These are phyloP conservation scores for Taeniopygia guttata DNA, from an alignment of 2,797 vertebrate genomes.

Conservation along the genomic window DNA sequence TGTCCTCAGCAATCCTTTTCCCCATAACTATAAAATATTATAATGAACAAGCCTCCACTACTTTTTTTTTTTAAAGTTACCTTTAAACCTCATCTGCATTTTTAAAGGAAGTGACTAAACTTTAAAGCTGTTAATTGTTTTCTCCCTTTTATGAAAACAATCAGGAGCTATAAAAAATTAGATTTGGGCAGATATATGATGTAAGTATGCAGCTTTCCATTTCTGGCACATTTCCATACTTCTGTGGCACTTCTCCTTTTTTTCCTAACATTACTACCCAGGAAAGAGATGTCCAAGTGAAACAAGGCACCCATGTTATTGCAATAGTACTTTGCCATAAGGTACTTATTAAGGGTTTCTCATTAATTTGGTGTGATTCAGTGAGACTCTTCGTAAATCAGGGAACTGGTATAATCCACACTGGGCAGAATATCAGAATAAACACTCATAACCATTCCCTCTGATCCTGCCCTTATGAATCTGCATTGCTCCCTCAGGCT, in stretches of 20 bases:
- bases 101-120: background rate
- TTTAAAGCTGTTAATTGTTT: background rate
- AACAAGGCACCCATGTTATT: background rate
- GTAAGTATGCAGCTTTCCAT: background rate
- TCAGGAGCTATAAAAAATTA: background rate
- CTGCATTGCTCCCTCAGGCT: background rate
- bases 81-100: background rate
- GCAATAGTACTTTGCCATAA: background rate
- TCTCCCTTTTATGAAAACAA: background rate
- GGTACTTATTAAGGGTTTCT: background rate
- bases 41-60: background rate
- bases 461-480: background rate
- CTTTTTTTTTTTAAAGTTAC: background rate
- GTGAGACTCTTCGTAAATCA: background rate
- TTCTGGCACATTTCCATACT: background rate
- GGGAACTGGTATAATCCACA: background rate
- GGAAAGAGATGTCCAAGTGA: background rate
- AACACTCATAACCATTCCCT: background rate
- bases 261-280: background rate
- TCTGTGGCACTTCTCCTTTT: background rate
- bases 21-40: background rate
- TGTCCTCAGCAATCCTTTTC: background rate
- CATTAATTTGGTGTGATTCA: background rate
- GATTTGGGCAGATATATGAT: background rate
- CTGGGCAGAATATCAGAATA: background rate